A percentile compares a stretch with the other conserved stretches of the same genome.
Conservation (phyloP, 37 sponge, comb jelly and placozoan species). For the Petrosia ficiformis region DNA sequence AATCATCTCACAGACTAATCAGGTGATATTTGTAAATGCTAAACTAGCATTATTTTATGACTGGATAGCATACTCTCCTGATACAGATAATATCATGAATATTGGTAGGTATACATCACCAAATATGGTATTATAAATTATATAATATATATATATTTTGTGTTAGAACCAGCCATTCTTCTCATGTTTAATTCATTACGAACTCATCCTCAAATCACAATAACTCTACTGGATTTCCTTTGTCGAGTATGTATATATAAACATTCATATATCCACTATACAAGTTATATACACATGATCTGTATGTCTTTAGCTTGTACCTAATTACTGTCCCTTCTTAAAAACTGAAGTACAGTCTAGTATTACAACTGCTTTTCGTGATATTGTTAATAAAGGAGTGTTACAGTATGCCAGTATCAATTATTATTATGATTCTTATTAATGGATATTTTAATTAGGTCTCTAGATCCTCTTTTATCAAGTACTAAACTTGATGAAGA, state of each 20-base stretch:
- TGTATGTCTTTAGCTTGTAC: constrained; percentile 47
- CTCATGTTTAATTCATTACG: constrained; percentile 91
- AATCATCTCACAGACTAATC: constrained; percentile 42
- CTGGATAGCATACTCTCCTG: constrained; percentile 88
- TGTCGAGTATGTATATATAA: constrained; percentile 53
- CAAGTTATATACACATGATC: neutral
- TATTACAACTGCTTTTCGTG: constrained; percentile 50
- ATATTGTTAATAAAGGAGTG: constrained; percentile 70
- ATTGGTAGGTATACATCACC: constrained; percentile 61
- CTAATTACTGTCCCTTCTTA: constrained; percentile 35
- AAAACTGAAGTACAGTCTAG: constrained; percentile 18
- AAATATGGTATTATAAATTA: no score
- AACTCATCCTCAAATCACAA: constrained; percentile 80
- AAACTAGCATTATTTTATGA: constrained; percentile 96
- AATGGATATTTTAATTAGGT: constrained; percentile 27
- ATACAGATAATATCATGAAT: constrained; percentile 94
- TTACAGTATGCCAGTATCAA: constrained; percentile 28
- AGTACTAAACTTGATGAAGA: constrained; percentile 67
- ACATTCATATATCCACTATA: neutral
- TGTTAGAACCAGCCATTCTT: constrained; percentile 91
- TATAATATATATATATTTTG: neutral
- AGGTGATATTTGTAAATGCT: constrained; percentile 64
- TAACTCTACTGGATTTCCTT: constrained; percentile 92
- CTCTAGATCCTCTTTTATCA: constrained; percentile 72
- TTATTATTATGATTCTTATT: neutral